Conservation (phyloP, 2,113 vertebrate genomes). For the Ondatra zibethicus region DNA sequence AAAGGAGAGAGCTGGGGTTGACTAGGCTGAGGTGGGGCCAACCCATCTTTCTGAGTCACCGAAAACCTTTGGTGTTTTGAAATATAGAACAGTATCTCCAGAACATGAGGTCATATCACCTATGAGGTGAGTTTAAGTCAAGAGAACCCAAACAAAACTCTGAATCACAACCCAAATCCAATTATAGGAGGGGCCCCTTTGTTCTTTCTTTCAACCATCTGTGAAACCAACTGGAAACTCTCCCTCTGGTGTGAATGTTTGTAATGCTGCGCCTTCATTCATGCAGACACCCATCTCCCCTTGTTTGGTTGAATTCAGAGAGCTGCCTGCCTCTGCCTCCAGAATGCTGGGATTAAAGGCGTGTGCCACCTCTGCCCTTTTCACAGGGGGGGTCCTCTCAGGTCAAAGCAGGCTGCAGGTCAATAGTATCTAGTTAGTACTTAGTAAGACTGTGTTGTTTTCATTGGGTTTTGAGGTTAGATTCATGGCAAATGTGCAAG, state of each 20-base stretch:
- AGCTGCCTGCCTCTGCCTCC: neutral
- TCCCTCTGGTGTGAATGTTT: neutral
- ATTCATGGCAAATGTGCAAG: neutral
- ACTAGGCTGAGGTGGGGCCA: neutral
- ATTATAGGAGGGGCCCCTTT: neutral
- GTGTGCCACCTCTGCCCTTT: neutral
- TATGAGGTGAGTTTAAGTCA: neutral
- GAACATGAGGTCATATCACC: neutral
- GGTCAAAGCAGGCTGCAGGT: neutral
- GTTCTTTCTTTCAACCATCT: constrained; percentile 13
- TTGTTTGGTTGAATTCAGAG: neutral
- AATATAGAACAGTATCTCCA: neutral
- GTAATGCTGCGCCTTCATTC: neutral
- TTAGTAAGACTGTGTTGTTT: neutral
- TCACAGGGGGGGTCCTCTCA: neutral
- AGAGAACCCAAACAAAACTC: neutral
- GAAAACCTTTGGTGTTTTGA: neutral
- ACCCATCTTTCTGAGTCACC: neutral
- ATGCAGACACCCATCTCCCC: neutral
- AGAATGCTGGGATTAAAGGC: neutral
- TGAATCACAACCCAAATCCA: neutral
- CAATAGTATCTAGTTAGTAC: neutral
- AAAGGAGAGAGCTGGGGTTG: neutral
- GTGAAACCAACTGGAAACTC: neutral
- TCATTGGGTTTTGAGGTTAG: constrained; percentile 1